phyloP scores from a whole-genome alignment of 2,888 invertebrate species.

The Herminia tarsipennalis region DNA sequence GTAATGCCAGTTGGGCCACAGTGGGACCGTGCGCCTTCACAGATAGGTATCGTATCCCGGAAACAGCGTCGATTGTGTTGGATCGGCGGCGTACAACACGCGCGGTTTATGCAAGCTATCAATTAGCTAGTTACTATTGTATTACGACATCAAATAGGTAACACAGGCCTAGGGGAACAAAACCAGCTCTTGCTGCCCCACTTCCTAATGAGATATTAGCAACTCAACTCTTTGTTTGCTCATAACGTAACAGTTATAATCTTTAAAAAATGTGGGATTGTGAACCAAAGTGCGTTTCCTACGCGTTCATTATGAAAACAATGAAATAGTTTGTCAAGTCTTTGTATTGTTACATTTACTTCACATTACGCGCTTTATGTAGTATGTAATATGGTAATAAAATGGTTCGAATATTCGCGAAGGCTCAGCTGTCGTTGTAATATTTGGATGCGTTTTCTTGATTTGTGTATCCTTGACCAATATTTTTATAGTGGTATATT shows the following conservation, averaged over 20 bases:
- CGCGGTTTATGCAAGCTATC: constrained; percentile 79
- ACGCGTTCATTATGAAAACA: constrained; percentile 17
- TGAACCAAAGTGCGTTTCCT: constrained; percentile 25
- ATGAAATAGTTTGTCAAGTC: constrained; percentile 25
- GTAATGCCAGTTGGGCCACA: constrained; percentile 35
- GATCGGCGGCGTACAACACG: constrained; percentile 55
- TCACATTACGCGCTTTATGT: constrained; percentile 2
- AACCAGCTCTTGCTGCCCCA: constrained; percentile 58
- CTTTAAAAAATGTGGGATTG: constrained; percentile 46
- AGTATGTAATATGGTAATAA: constrained; percentile 10
- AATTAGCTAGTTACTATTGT: constrained; percentile 77
- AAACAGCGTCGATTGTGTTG: constrained; percentile 64
- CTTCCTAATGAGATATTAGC: constrained; percentile 55
- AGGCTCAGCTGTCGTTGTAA: constrained; percentile 15
- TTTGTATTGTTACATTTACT: constrained; percentile 23
- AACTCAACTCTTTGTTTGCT: constrained; percentile 48
- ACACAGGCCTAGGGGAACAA: constrained; percentile 61
- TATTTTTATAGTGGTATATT: constrained; percentile 48
- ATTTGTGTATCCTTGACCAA: constrained; percentile 62
- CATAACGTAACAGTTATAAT: constrained; percentile 49
- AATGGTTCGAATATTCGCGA: constrained; percentile 14
- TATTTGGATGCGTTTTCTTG: constrained; percentile 35
- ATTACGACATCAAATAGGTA: constrained; percentile 64
- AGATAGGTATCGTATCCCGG: constrained; percentile 68
- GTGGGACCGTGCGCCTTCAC: constrained; percentile 27